A percentile compares a stretch with the other conserved stretches of the same genome.
These are phyloP conservation scores for Gulo gulo DNA, from an alignment of 2,113 vertebrate species.

Conservation along the genomic window DNA sequence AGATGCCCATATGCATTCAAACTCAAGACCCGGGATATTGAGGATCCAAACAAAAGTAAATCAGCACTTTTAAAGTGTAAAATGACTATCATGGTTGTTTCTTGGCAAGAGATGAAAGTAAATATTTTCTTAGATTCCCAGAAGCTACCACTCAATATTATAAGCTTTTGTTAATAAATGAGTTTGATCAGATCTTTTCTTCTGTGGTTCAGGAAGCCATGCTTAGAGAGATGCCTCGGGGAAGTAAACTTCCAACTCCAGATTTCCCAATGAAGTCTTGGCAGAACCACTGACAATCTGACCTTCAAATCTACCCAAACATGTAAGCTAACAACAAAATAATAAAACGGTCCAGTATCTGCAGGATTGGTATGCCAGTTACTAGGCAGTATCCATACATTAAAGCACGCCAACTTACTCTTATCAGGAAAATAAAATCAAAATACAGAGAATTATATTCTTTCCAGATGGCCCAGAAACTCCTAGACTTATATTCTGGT, in stretches of 20 bases:
- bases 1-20: neutral
- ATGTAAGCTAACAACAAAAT: neutral
- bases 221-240: neutral
- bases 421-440: neutral
- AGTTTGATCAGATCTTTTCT: neutral
- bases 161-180: neutral
- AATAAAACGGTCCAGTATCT: neutral
- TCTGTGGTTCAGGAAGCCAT: neutral
- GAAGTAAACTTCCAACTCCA: neutral
- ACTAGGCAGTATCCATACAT: neutral
- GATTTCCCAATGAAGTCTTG: neutral
- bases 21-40: neutral
- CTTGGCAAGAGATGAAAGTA: neutral
- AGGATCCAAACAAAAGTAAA: neutral
- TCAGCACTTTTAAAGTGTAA: neutral
- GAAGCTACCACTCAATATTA: neutral
- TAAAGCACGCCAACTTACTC: neutral
- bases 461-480: neutral
- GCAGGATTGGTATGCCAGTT: neutral
- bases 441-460: neutral
- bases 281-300: neutral
- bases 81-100: neutral
- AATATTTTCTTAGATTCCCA: neutral
- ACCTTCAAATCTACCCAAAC: neutral
- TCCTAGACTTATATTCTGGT: neutral